Percentiles rank a stretch among this genome's conserved stretches.
These are phyloP conservation scores for Adineta ricciae DNA, from an alignment of 2,888 invertebrate species.

Conservation along the genomic window DNA sequence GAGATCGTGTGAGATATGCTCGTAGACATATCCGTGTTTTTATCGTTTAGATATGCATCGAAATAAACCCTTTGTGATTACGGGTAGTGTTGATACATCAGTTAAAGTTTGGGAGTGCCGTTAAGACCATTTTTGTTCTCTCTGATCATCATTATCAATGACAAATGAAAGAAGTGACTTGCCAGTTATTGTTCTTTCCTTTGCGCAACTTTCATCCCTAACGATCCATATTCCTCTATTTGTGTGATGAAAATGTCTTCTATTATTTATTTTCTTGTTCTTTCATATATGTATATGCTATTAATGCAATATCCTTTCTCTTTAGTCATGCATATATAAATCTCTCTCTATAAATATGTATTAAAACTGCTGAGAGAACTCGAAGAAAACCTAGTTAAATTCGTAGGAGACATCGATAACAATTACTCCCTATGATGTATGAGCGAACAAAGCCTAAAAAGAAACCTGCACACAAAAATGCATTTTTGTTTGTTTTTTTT, in stretches of 20 bases:
- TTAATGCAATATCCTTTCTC: neutral
- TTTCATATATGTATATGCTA: slow-evolving; percentile 12
- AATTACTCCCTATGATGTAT: neutral
- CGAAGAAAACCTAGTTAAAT: neutral
- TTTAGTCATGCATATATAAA: slow-evolving; percentile 9
- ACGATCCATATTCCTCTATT: slow-evolving; percentile 19
- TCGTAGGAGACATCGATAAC: neutral
- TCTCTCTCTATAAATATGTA: neutral
- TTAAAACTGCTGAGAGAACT: neutral
- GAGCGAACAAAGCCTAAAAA: neutral
- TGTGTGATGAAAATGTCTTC: slow-evolving; percentile 18
- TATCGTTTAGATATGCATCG: slow-evolving; percentile 99
- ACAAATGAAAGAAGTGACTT: neutral
- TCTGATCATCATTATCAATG: neutral
- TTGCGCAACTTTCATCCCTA: neutral
- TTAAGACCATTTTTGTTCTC: slow-evolving; percentile 53
- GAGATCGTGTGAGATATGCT: too few species aligned
- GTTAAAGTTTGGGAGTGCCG: slow-evolving; percentile 99
- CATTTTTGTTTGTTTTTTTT: neutral
- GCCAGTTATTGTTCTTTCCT: neutral
- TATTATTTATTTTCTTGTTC: slow-evolving; percentile 22
- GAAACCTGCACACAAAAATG: neutral
- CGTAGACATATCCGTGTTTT: too few species aligned
- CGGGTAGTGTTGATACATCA: slow-evolving; percentile 96
- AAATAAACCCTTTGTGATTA: slow-evolving; percentile 90